Conservation (phyloP, 2,797 vertebrate genomes). For the Delichon dasypus region DNA sequence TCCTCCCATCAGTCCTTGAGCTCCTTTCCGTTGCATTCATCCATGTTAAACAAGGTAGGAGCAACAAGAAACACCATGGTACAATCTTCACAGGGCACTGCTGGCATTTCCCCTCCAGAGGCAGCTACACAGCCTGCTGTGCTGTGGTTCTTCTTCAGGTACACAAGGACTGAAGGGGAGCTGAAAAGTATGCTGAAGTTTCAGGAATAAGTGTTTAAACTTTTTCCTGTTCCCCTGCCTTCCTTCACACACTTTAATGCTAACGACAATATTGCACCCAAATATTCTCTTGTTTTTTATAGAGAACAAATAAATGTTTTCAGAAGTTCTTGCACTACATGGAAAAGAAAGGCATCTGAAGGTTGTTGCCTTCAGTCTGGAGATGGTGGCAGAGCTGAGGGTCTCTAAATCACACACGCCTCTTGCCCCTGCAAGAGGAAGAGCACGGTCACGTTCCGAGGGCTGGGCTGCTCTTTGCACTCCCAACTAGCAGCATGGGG, state of each 20-base stretch:
- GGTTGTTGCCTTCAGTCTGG: background rate
- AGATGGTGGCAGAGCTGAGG: background rate
- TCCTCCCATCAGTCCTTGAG: background rate
- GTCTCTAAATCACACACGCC: background rate
- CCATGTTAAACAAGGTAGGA: background rate
- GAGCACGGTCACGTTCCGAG: accelerated
- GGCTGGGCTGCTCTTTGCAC: background rate
- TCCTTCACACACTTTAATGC: background rate
- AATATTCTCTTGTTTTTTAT: background rate
- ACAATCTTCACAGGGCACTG: background rate
- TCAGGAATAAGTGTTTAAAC: background rate
- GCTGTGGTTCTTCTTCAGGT: background rate
- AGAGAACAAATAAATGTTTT: background rate
- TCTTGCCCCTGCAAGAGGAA: background rate
- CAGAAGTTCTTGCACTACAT: background rate
- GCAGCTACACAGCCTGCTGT: background rate
- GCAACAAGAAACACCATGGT: background rate
- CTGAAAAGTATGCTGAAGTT: background rate
- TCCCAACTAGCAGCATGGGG: background rate
- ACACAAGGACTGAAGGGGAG: background rate
- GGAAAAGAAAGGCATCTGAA: background rate
- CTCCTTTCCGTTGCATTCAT: background rate
- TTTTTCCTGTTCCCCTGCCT: background rate
- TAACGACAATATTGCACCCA: background rate
- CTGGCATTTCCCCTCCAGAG: background rate